phyloP scores from a whole-genome alignment of 1,140 invertebrate genomes.

The Pseudomyrmex sp. region DNA sequence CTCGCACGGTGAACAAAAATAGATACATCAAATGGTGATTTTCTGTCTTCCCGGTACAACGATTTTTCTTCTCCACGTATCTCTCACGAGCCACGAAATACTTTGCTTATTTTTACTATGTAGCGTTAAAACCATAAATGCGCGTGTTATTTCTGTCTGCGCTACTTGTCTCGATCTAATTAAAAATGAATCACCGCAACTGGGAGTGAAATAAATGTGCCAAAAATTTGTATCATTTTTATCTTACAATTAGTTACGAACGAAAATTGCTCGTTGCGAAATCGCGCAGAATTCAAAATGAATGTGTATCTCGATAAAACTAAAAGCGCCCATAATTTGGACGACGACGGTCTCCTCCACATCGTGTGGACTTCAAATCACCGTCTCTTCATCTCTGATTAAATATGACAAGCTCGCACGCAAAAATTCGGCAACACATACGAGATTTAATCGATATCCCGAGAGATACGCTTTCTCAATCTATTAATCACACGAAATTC shows the following conservation, averaged over 20 bases:
- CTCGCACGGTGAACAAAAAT: background rate
- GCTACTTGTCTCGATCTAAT: background rate
- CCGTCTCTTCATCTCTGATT: conserved; percentile 20
- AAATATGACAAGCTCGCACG: background rate
- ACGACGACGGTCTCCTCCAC: background rate
- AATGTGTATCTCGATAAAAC: too few relatives aligned
- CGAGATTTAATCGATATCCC: conserved; percentile 3
- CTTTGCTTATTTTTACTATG: background rate
- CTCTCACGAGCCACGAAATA: background rate
- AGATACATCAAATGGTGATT: background rate
- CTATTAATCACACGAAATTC: conserved; percentile 5
- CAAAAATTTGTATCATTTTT: background rate
- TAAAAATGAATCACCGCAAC: background rate
- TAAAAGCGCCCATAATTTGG: too few relatives aligned
- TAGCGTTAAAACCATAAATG: background rate
- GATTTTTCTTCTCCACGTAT: background rate
- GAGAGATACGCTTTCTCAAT: background rate
- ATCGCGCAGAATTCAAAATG: too few relatives aligned
- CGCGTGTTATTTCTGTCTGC: background rate
- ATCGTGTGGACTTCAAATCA: background rate
- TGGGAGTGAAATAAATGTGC: background rate
- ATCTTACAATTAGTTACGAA: too few relatives aligned
- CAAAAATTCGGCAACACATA: conserved; percentile 25
- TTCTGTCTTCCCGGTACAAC: background rate
- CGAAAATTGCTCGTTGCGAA: too few relatives aligned